Conservation (phyloP, 2,888 invertebrate genomes). For the Balanococcus diminutus region DNA sequence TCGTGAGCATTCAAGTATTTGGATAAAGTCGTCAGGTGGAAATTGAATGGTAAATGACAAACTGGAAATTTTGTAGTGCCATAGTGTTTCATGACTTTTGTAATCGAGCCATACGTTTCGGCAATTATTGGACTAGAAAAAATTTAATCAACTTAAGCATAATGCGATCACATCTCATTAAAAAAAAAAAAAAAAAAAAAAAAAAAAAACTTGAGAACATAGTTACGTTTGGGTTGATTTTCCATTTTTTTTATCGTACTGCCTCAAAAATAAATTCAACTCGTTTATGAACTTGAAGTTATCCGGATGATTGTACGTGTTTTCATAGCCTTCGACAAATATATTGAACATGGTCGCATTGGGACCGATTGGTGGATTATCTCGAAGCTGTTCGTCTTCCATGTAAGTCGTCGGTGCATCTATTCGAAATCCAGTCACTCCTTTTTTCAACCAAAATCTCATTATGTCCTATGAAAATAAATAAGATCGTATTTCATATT, state of each 20-base stretch:
- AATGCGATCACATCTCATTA: too few species aligned
- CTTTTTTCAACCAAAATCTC: slow-evolving; percentile 52
- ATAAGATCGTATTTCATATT: too few species aligned
- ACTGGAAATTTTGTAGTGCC: background rate
- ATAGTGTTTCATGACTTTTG: slow-evolving; percentile 32
- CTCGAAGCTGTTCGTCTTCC: background rate
- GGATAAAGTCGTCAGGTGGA: background rate
- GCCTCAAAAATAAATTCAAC: background rate
- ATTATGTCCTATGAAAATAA: slow-evolving; percentile 51
- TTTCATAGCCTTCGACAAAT: background rate
- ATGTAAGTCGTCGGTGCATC: background rate
- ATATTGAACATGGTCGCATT: background rate
- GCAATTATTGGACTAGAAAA: slow-evolving; percentile 38
- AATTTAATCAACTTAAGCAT: too few species aligned
- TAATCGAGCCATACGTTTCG: slow-evolving; percentile 10
- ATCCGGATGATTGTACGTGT: background rate
- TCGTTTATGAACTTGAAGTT: background rate
- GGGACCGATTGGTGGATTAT: background rate
- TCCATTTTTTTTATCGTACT: background rate
- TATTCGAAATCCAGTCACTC: background rate
- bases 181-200: background rate
- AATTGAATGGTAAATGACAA: slow-evolving; percentile 55
- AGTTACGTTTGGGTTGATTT: background rate
- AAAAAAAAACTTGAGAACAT: too few species aligned
- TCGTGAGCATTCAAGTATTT: background rate